Evolutionary conservation across 2,113 vertebrate genomes (phyloP), one percentile per base, ranked within the genome.

Genomic region (Proteles cristata): DNA sequence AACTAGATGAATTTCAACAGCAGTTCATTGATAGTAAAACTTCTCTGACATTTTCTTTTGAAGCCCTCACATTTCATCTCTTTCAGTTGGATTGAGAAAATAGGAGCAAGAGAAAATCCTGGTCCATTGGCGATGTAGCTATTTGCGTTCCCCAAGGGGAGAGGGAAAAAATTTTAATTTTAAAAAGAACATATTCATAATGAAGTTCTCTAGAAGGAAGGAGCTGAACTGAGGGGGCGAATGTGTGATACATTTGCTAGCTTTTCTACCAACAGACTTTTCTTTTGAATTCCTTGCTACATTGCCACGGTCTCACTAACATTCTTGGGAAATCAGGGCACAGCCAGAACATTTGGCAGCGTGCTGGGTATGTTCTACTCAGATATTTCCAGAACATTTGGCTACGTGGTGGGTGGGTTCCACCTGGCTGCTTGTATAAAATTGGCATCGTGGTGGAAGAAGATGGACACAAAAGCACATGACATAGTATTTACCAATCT

Each of bases 251-350:
- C 94, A 97, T 94, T 84, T 97, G 93, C 93, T 96, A 90, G 91
- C 93, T 97, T 97, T 97, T 71, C 79, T 93, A 97, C 90, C 81
- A 97, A 88, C 80, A 79, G 87, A 65, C 96, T 84, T 96, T 96
- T 98, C 83, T 98, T 97, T 65, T 97, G 93, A 98, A 85, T 94
- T 89, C 96, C 93, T 95, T 96, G 43, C 97, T 98, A 35, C 68
- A 92, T 96, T 97, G 96, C 96, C 94, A 94, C 80, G 73, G 96
- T 97, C 98, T 95, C 76, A 97, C 97, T 96, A 97, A 73, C 94
- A 98, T 98, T 98, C 93, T 97, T 91, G 63, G 85, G 87, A 98
- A 97, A 97, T 96, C 74, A 28, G 86, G 83, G 93, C 96, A 48
- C 79, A 97, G 93, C 39, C 39, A 97, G 1, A 98, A 98, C 96